phyloP scores from a whole-genome alignment of 2,888 invertebrate species.

The Heterodera filipjevi region DNA sequence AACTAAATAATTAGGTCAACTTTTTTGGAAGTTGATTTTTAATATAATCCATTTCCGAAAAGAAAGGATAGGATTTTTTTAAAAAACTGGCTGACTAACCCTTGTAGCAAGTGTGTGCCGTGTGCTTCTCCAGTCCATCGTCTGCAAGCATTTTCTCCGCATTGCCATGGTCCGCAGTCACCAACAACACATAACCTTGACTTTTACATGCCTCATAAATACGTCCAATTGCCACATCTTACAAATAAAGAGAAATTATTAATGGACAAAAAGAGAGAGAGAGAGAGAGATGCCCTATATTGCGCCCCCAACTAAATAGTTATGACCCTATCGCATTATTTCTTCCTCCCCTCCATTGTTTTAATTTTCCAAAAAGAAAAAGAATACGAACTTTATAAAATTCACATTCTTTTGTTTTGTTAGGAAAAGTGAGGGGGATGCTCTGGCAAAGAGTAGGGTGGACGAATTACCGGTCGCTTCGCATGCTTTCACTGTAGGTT shows the following conservation, averaged over 20 bases:
- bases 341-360: no score
- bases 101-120: constrained; percentile 67
- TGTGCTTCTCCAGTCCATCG: constrained; percentile 66
- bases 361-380: no score
- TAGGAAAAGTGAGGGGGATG: no score
- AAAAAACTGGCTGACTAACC: constrained; percentile 57
- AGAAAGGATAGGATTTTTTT: background rate
- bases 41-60: background rate
- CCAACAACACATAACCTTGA: constrained; percentile 53
- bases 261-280: background rate
- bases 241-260: constrained; percentile 1
- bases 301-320: no score
- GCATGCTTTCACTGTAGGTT: constrained; percentile 65
- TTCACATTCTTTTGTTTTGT: no score
- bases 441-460: background rate
- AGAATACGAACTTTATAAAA: no score
- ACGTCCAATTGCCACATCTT: constrained; percentile 66
- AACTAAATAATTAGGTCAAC: no score
- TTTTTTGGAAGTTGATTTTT: no score
- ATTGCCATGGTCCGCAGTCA: constrained; percentile 67
- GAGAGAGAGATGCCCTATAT: no score
- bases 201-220: constrained; percentile 66
- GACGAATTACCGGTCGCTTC: constrained; percentile 50
- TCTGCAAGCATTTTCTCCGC: constrained; percentile 68
- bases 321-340: no score